Base-by-base conservation (phyloP, 2,888 invertebrate genomes). In the Drosophila ezoana region DNA sequence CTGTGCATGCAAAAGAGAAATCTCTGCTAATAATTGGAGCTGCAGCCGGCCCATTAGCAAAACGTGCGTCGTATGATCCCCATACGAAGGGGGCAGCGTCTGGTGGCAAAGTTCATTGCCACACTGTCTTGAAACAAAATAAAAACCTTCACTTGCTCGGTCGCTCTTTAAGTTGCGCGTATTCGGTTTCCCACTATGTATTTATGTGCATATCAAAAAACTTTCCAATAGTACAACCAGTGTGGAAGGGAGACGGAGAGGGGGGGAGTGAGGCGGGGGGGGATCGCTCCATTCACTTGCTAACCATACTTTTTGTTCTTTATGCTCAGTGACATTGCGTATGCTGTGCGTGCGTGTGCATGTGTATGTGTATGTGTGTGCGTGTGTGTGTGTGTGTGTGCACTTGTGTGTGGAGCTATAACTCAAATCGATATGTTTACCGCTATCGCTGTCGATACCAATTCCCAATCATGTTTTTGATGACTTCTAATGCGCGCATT, bases 401-500 rank as follows among this genome's bases (percentile, higher is more conserved):
- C 14, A 32, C 23, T 20, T 23, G 48, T 54, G 54, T 33, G 51
- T 14, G 35, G 11, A 54, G 18, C 4, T 10, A 64, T 23, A 63
- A 43, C 43, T 37, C 43, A 49, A 47, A 41, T 51, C 40, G 38
- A 69, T 67, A 54, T 37, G 38, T 37, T 44, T 13, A 43, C 38
- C 56, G 54, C 35, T 56, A 56, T 32, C 57, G 33, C 40, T 41
- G 40, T 8, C 57, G 47, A 58, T 65, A 56, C 35, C 66, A 38
- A 52, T 75, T 51, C 51, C 8, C 11, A 45, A 41, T 59, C 76
- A 28, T 57, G 47, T 40, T 48, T 47, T 60, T 52, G 76, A 79
- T 76, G 80, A 79, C 89, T 81, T 88, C 81, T 82, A 88, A 88
- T 76, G 77, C 62, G 76, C 76, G 76, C 76, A 79, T 76, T 76